Percentiles rank a stretch among this genome's conserved stretches.
These are phyloP conservation scores for Diabrotica virgifera DNA, from an alignment of 1,140 invertebrate species.

Conservation along the genomic window DNA sequence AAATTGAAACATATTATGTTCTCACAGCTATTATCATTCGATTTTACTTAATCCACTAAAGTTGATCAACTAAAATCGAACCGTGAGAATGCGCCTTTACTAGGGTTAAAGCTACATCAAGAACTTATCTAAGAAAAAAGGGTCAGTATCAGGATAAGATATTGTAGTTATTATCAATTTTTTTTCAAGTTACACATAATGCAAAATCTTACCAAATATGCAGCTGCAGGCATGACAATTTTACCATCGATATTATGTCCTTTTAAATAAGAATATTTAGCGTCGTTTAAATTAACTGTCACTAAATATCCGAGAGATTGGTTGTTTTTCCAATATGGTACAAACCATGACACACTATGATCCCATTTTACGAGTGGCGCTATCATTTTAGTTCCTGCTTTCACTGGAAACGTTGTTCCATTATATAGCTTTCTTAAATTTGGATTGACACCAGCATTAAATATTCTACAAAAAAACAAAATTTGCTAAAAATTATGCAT, in stretches of 20 bases:
- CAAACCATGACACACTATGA: slow-evolving; percentile 51
- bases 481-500: too few species aligned
- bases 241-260: slow-evolving; percentile 87
- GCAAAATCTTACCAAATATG: slow-evolving; percentile 53
- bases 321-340: slow-evolving; percentile 46
- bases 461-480: neutral
- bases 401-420: slow-evolving; percentile 55
- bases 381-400: slow-evolving; percentile 59
- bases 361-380: slow-evolving; percentile 62
- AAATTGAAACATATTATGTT: too few species aligned
- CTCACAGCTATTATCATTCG: too few species aligned
- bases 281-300: slow-evolving; percentile 57
- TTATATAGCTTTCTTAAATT: slow-evolving; percentile 49
- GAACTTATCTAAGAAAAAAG: too few species aligned
- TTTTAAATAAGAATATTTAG: slow-evolving; percentile 70
- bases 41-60: too few species aligned
- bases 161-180: too few species aligned
- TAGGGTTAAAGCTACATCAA: too few species aligned
- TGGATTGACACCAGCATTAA: slow-evolving; percentile 1
- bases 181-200: too few species aligned
- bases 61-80: too few species aligned
- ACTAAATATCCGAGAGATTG: slow-evolving; percentile 60
- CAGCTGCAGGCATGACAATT: slow-evolving; percentile 83
- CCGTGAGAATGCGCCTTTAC: too few species aligned
- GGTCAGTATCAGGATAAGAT: too few species aligned